Evolutionary conservation across 2,797 vertebrate species (phyloP).

Genomic region (Acrocephalus scirpaceus): DNA sequence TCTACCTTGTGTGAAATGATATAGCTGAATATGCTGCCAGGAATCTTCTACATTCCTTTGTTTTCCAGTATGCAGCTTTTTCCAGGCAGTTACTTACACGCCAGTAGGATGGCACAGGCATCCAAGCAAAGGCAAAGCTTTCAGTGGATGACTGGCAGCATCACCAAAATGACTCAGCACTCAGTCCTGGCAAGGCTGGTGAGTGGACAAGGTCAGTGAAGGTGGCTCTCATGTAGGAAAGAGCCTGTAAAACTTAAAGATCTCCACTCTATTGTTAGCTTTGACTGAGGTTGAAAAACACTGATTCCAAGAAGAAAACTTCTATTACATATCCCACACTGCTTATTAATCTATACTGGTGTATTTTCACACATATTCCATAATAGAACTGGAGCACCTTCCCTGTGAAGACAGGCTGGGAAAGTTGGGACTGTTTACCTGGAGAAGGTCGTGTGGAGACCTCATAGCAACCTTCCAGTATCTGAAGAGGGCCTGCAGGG

Average conservation of each 20-base stretch:
- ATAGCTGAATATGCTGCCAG: background rate
- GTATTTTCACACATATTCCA: rapidly evolving
- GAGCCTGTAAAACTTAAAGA: background rate
- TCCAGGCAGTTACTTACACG: background rate
- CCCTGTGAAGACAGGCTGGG: background rate
- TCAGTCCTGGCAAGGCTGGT: background rate
- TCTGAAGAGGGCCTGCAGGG: background rate
- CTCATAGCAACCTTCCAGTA: background rate
- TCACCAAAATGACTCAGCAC: background rate
- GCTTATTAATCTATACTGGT: background rate
- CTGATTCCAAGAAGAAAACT: background rate
- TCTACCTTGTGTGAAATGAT: background rate
- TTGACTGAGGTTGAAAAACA: background rate
- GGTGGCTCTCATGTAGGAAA: background rate
- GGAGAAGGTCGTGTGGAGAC: background rate
- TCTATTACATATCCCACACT: background rate
- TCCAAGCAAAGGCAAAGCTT: background rate
- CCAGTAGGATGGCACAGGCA: background rate
- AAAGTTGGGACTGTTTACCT: background rate
- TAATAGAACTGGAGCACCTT: background rate
- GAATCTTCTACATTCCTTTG: background rate
- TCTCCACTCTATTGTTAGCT: background rate
- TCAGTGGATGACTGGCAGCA: background rate
- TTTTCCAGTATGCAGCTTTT: background rate
- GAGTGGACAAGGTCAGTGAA: background rate